A percentile compares a stretch with the other conserved stretches of the same genome.
These are phyloP conservation scores for Ischnus inquisitorius DNA, from an alignment of 2,888 invertebrate species.

Conservation along the genomic window DNA sequence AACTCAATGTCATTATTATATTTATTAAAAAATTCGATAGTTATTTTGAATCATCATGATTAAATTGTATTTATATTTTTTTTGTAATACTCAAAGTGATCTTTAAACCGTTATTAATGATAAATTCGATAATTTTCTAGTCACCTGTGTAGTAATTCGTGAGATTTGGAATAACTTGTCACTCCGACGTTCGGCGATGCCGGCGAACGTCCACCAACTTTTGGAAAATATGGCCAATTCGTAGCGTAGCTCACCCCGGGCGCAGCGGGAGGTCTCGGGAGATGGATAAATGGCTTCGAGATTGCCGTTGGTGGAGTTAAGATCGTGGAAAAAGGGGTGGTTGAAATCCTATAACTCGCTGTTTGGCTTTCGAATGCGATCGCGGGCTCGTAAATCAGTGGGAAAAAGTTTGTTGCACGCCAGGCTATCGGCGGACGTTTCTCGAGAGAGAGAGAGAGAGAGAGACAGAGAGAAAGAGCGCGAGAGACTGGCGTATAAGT, in stretches of 20 bases:
- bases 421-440: conserved; percentile 63
- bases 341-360: conserved; percentile 47
- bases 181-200: conserved; percentile 16
- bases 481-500: conserved; percentile 63
- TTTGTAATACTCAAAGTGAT: background rate
- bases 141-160: background rate
- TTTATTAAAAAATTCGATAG: too few relatives aligned
- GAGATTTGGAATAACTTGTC: conserved; percentile 21
- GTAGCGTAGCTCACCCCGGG: background rate
- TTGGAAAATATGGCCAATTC: conserved; percentile 68
- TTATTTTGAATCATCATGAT: too few relatives aligned
- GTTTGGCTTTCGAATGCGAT: conserved; percentile 78
- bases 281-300: conserved; percentile 73
- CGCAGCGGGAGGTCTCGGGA: conserved; percentile 32
- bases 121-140: background rate
- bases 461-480: background rate
- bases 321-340: conserved; percentile 69
- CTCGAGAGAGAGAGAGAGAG: conserved; percentile 5
- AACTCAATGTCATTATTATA: too few relatives aligned
- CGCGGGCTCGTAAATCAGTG: conserved; percentile 77
- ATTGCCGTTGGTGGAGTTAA: conserved; percentile 73
- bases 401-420: conserved; percentile 77
- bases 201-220: conserved; percentile 20
- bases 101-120: background rate
- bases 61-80: conserved; percentile 1